phyloP scores from a whole-genome alignment of 2,113 vertebrate species.

The Heteronetta atricapilla region DNA sequence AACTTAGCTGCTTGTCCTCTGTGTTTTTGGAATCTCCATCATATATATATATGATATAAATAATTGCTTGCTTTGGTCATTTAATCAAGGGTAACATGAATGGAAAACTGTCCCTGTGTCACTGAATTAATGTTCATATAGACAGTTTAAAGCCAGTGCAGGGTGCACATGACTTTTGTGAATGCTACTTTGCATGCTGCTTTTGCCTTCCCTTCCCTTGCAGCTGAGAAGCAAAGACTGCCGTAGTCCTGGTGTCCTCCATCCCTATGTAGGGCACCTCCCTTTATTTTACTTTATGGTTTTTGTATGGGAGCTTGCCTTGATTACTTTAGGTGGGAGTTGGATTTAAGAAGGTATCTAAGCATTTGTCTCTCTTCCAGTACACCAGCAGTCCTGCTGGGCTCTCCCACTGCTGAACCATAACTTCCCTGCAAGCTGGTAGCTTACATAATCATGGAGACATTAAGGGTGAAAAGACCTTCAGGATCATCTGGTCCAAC shows the following conservation, averaged over 20 bases:
- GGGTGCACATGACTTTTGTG: background rate
- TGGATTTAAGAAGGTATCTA: background rate
- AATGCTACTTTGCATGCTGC: accelerated
- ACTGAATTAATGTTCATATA: background rate
- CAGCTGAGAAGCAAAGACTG: background rate
- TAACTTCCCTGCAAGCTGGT: background rate
- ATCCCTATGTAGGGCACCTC: background rate
- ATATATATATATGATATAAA: background rate
- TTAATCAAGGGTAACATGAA: background rate
- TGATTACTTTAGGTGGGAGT: background rate
- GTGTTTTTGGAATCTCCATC: background rate
- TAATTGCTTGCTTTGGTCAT: background rate
- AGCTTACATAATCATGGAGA: background rate
- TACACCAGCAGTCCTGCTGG: background rate
- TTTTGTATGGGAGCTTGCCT: background rate
- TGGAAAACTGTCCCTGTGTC: background rate
- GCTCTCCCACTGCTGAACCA: background rate
- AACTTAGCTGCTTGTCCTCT: background rate
- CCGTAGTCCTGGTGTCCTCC: background rate
- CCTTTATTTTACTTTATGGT: background rate
- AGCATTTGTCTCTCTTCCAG: background rate
- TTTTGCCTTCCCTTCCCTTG: background rate
- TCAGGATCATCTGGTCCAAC: no score
- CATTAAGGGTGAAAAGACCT: no score
- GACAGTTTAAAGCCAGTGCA: background rate